Evolutionary conservation across 2,797 vertebrate species (phyloP), one percentile per base, ranked within the genome.

Genomic region (Dendrocincla tyrannina): DNA sequence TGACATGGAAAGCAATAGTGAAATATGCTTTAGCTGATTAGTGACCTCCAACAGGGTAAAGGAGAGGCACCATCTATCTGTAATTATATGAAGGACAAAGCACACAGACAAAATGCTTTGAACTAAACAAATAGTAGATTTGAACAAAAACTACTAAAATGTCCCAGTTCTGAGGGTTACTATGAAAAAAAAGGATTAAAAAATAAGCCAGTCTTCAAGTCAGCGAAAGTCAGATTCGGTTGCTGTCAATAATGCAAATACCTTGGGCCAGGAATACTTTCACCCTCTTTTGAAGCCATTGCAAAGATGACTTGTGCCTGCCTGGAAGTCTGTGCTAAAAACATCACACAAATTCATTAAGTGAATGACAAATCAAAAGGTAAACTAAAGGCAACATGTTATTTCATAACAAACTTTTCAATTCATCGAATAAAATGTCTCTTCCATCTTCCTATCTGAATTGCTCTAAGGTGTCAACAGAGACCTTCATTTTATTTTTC

Each of bases 401-500:
- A 84, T 75, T 94, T 87, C 66, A 39, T 73, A 64, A 63, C 37
- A 59, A 5, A n/a, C 23, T 82, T 88, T 91, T 83, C 70, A n/a
- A 67, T 80, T 66, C 39, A 20, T n/a, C 9, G 6, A 84, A 73
- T n/a, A 60, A 95, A 95, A 85, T 5, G 3, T 52, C 33, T 89
- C 64, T 86, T 80, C 44, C 55, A 62, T 76, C 78, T 88, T 83
- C 5, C 1, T 50, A 55, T 49, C 64, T 68, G 64, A 96, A 88
- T 88, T 85, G 76, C 93, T 92, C 52, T 64, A 92, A 75, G 81
- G 59, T 79, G 74, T 76, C 50, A 85, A 33, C 17, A 66, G 89
- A 93, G 81, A 75, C 91, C 56, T 89, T 93, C 5, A 85, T 96
- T 95, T 93, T 93, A 92, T 81, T 87, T 95, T 85, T 94, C 56